phyloP scores from a whole-genome alignment of 2,113 vertebrate species.

The Rhabdornis inornatus region DNA sequence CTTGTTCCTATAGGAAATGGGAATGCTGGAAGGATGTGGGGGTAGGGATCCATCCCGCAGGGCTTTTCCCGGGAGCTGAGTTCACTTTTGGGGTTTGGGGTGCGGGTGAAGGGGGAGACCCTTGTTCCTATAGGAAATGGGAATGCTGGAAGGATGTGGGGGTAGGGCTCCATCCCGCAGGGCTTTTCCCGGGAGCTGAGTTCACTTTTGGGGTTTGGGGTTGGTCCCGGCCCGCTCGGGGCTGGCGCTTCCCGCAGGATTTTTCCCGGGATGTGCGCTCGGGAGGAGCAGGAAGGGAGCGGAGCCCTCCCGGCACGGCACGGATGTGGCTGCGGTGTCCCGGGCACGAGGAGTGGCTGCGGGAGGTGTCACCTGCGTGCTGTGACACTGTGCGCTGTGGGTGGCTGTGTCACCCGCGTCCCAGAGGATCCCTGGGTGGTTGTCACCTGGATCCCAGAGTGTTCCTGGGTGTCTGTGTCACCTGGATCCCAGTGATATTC shows the following conservation, averaged over 20 bases:
- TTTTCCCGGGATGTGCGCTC: neutral
- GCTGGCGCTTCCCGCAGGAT: neutral
- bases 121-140: neutral
- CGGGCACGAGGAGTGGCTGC: accelerated
- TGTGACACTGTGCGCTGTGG: accelerated
- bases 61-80: neutral
- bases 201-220: neutral
- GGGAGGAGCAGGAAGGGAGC: accelerated
- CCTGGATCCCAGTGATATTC: neutral
- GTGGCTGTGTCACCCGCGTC: accelerated
- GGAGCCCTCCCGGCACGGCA: accelerated
- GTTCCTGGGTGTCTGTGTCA: neutral
- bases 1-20: neutral
- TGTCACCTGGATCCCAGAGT: accelerated
- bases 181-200: neutral
- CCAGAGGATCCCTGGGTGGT: accelerated
- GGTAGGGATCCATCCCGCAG: neutral
- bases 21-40: accelerated
- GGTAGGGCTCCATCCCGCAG: neutral
- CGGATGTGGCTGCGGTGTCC: accelerated
- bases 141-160: accelerated
- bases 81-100: neutral
- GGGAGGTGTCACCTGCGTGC: neutral
- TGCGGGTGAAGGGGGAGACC: neutral
- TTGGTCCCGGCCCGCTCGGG: neutral